Evolutionary conservation across 2,888 invertebrate genomes (phyloP), one percentile per base, ranked within the genome.

Genomic region (Agrotis segetum): DNA sequence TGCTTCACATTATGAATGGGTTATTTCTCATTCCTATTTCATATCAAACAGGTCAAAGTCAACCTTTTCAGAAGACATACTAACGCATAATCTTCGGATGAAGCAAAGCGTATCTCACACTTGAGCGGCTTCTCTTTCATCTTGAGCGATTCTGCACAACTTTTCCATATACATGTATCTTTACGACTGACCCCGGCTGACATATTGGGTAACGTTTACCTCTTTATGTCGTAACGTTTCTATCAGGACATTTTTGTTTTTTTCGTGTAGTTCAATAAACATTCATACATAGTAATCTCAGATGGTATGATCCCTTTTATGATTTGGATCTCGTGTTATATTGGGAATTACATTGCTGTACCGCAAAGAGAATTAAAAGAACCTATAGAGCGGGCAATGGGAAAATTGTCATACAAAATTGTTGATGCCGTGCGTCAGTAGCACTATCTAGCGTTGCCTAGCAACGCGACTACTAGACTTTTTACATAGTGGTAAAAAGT

Each of bases 41-140:
- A 24, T 53, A 67, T 60, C 53, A 61, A 40, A 19, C 49, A n/a
- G 29, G 55, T 50, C 58, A 44, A 70, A 71, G 46, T 52, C 24
- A 70, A 73, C 71, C 76, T 78, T 67, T 77, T 76, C 46, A 77
- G 34, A 76, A 79, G 78, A 72, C 72, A 81, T 67, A 63, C 73
- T 67, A 66, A 64, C 72, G 63, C 65, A 71, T 75, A 82, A 80
- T 79, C 70, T 68, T 64, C 52, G 70, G 73, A 85, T 79, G 77
- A 77, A 71, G 75, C 64, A 68, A 82, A 81, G 79, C 76, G 67
- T 82, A 73, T 67, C 64, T 81, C 71, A 74, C 82, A 72, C 82
- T 82, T 87, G 81, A 83, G 79, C 79, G 82, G 67, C 29, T 88
- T 82, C 69, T 60, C 76, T 88, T 88, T 86, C 77, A 86, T 84